Conservation (phyloP, 1,140 invertebrate species). For the Antheraea pernyi region DNA sequence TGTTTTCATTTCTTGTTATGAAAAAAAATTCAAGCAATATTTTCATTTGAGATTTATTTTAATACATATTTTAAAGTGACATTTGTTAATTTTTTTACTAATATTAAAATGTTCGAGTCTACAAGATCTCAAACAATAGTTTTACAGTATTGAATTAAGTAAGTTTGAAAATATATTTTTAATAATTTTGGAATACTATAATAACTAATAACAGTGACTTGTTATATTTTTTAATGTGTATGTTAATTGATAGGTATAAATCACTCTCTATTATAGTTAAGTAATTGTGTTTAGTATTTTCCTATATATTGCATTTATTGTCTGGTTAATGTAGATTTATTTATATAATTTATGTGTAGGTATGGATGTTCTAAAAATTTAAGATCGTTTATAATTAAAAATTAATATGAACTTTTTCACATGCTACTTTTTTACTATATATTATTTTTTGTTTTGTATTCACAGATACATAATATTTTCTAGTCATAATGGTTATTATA, state of each 20-base stretch:
- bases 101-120: background rate
- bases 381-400: background rate
- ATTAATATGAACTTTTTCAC: background rate
- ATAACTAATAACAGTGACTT: background rate
- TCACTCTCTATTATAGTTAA: conserved; percentile 1
- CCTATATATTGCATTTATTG: conserved; percentile 38
- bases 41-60: background rate
- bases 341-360: background rate
- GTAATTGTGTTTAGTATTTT: conserved; percentile 18
- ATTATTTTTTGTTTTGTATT: background rate
- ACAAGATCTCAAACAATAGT: background rate
- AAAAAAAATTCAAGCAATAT: background rate
- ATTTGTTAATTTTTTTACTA: background rate
- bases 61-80: background rate
- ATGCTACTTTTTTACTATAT: background rate
- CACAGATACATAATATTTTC: conserved; percentile 15
- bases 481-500: conserved; percentile 25
- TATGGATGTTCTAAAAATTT: background rate
- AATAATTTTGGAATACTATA: background rate
- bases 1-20: too few species aligned
- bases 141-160: conserved; percentile 1
- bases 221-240: background rate
- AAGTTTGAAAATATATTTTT: background rate
- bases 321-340: background rate
- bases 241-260: background rate